Evolutionary conservation across 2,888 invertebrate species (phyloP).

Genomic region (Bombyx huttoni): DNA sequence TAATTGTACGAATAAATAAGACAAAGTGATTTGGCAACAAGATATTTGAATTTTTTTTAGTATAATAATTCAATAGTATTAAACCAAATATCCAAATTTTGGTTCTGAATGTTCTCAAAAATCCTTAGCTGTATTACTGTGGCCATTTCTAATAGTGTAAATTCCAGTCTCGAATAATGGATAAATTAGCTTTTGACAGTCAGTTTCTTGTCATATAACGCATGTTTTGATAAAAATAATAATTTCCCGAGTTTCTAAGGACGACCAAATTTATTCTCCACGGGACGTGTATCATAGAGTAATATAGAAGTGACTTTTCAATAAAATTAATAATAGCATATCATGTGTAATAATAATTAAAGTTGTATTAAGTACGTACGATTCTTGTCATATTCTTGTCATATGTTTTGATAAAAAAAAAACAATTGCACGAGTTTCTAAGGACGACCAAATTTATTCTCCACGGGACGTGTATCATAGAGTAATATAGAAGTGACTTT

Average conservation of each 20-base stretch:
- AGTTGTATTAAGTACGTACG: constrained; percentile 11
- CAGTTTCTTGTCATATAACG: too few relatives aligned
- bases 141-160: too few relatives aligned
- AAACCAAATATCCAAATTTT: too few relatives aligned
- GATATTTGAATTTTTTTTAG: too few relatives aligned
- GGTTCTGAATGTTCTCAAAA: too few relatives aligned
- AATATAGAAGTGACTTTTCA: constrained; percentile 29
- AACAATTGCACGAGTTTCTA: constrained; percentile 21
- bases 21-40: neutral
- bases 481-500: constrained; percentile 28
- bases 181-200: too few relatives aligned
- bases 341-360: constrained; percentile 18
- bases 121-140: too few relatives aligned
- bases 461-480: constrained; percentile 9
- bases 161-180: too few relatives aligned
- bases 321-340: constrained; percentile 35
- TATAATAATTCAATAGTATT: too few relatives aligned
- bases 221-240: neutral
- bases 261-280: constrained; percentile 30
- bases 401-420: too few relatives aligned
- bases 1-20: neutral
- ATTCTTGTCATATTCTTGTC: too few relatives aligned
- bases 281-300: constrained; percentile 11
- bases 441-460: constrained; percentile 34
- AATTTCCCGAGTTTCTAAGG: constrained; percentile 25